Percentiles rank a stretch among this genome's conserved stretches.
Evolutionary conservation across 2,113 vertebrate species (phyloP).

Genomic region (Maccullochella peelii): DNA sequence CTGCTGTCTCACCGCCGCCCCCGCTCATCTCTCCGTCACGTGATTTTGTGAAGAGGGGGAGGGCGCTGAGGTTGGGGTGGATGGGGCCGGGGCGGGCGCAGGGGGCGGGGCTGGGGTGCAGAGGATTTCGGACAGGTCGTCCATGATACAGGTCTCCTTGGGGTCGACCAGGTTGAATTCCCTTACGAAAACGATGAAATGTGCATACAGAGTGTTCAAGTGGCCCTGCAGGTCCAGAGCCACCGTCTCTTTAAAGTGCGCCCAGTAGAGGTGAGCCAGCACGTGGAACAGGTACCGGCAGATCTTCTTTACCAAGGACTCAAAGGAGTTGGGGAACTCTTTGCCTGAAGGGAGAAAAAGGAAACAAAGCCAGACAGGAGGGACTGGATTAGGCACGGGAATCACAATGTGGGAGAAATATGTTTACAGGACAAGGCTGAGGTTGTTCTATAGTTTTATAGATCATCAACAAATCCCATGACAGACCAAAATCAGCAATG

Average conservation of each 20-base stretch:
- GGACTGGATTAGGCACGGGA: slow-evolving; percentile 9
- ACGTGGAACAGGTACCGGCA: slow-evolving; percentile 97
- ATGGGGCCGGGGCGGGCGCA: slow-evolving; percentile 51
- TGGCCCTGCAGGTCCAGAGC: slow-evolving; percentile 97
- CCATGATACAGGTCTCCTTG: slow-evolving; percentile 98
- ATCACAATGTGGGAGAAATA: fast-evolving
- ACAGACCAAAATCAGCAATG: neutral
- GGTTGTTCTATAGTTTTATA: neutral
- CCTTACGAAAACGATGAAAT: slow-evolving; percentile 98
- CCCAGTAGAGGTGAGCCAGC: slow-evolving; percentile 98
- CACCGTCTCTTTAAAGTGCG: slow-evolving; percentile 98
- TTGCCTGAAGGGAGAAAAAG: slow-evolving; percentile 86
- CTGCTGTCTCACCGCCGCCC: slow-evolving; percentile 27
- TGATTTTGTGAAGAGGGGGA: slow-evolving; percentile 93
- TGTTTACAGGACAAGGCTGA: neutral
- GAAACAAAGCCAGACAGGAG: neutral
- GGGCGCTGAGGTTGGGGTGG: slow-evolving; percentile 67
- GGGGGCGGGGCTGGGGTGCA: slow-evolving; percentile 83
- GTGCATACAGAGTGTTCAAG: slow-evolving; percentile 97
- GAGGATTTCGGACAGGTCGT: slow-evolving; percentile 97
- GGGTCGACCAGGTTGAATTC: slow-evolving; percentile 99
- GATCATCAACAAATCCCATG: neutral
- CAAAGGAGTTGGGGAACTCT: slow-evolving; percentile 97
- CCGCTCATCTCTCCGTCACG: slow-evolving; percentile 97
- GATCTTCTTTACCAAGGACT: slow-evolving; percentile 98